Evolutionary conservation across 1,140 invertebrate species (phyloP), one percentile per base, ranked within the genome.

Genomic region (Caenorhabditis inopinata): DNA sequence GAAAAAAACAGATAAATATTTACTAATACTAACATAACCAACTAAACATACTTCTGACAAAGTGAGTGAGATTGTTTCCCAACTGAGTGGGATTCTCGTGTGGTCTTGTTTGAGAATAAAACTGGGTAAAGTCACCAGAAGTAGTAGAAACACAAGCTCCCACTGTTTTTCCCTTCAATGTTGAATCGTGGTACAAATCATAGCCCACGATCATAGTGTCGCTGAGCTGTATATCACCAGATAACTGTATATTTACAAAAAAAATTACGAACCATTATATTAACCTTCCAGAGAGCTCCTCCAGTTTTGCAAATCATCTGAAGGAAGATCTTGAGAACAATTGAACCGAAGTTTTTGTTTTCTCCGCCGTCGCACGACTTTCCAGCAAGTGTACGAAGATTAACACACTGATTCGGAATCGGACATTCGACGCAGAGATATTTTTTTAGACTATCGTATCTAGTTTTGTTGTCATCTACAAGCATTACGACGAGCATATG

Each of bases 281-380:
- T 76, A 12, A 76, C 79, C 42, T 77, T 81, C 80, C 80, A 81
- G 0, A 81, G 38, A n/a, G 80, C 74, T 62, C 80, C 80, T 9
- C 80, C 80, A 48, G 78, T 76, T 27, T 81, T 81, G 75, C 80
- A 81, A 16, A 80, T 73, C 35, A 81, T 81, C 35, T 81, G 80
- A 1, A 81, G 75, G 12, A 81, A 32, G 18, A 81, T 81, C 62
- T 81, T 81, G 49, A 81, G 46, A 23, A 81, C 80, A 42, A 81
- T 81, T 2, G 48, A 62, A n/a, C 45, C 74, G 21, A 76, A 81
- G 75, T 76, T 77, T 29, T 81, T 81, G 80, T 81, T 81, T 21
- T 77, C 80, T 18, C 80, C 80, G 3, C 78, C 78, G n/a, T 42
- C 38, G 0, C 9, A 16, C 5, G 45, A 18, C 27, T 48, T 77